Evolutionary conservation across 2,113 vertebrate genomes (phyloP).

Genomic region (Lasiurus cinereus): DNA sequence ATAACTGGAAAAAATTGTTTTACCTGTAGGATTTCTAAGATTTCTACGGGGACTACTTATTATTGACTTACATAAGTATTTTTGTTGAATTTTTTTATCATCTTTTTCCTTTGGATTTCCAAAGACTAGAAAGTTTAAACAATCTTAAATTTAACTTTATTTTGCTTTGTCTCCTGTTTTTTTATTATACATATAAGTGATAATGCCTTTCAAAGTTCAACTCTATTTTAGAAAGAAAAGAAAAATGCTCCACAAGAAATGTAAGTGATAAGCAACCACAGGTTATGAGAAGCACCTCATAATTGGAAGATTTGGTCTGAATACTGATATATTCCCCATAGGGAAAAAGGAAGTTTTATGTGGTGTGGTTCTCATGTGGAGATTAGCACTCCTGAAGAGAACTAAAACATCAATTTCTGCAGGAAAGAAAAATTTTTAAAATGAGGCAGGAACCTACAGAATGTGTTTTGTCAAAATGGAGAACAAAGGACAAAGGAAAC

Average conservation of each 20-base stretch:
- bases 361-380: constrained; percentile 52
- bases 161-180: constrained; percentile 67
- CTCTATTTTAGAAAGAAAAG: constrained; percentile 55
- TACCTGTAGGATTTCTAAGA: constrained; percentile 83
- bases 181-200: neutral
- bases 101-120: constrained; percentile 63
- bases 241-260: constrained; percentile 7
- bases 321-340: constrained; percentile 49
- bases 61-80: constrained; percentile 85
- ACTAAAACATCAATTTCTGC: constrained; percentile 63
- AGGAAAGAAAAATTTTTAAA: constrained; percentile 56
- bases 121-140: constrained; percentile 79
- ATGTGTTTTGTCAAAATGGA: constrained; percentile 72
- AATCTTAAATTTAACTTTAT: constrained; percentile 83
- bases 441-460: constrained; percentile 72
- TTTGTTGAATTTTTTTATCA: constrained; percentile 74
- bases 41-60: constrained; percentile 85
- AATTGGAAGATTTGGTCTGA: constrained; percentile 68
- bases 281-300: constrained; percentile 37
- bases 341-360: constrained; percentile 53
- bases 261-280: neutral
- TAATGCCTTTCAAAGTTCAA: constrained; percentile 59
- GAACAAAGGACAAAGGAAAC: constrained; percentile 74
- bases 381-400: constrained; percentile 73
- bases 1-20: constrained; percentile 83